Base-by-base conservation (phyloP, 2,113 vertebrate genomes). In the Anoplopoma fimbria region DNA sequence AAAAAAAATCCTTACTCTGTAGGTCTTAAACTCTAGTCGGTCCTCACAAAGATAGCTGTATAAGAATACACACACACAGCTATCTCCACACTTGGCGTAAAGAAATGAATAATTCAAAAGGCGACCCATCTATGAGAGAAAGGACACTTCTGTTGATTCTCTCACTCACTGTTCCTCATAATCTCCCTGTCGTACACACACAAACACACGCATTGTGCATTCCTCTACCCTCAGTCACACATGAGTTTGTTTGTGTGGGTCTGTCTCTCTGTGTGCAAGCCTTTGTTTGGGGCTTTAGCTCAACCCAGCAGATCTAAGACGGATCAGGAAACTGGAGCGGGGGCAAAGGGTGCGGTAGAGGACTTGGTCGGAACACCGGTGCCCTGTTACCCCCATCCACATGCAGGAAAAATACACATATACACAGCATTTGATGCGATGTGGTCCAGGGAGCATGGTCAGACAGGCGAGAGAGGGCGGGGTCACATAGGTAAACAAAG, bases 211-310 rank as follows among this genome's bases (percentile, higher is more conserved):
- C 61, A 80, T 38, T 69, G 51, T 79, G 77, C 86, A 87, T 91
- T 88, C 85, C 76, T 72, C 21, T 13, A 63, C 61, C 69, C 72
- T 79, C 80, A 62, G 79, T 78, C 87, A 77, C 88, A 90, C 76
- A 91, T 84, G 79, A 86, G 87, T 72, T 78, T 0, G 33, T 78
- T 49, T 76, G 74, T 81, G 77, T 76, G 49, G 79, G 67, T 79
- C 45, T 86, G 42, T 86, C 55, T 81, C 58, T 85, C 49, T 89
- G 45, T 88, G 86, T 93, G 62, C 23, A 31, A 69, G 87, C 77
- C 85, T 89, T 91, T 89, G 90, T 93, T 86, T 60, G 74, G 79
- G 87, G 85, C 76, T 91, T 94, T 90, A 81, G 75, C 63, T 68
- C 67, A 58, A 84, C 77, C 70, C 69, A 40, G 85, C 71, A 85